Evolutionary conservation across 30 jellyfish, hydroid and myxozoan species (phyloP), one percentile per base, ranked within the genome.

Genomic region (Calvadosia cruxmelitensis): DNA sequence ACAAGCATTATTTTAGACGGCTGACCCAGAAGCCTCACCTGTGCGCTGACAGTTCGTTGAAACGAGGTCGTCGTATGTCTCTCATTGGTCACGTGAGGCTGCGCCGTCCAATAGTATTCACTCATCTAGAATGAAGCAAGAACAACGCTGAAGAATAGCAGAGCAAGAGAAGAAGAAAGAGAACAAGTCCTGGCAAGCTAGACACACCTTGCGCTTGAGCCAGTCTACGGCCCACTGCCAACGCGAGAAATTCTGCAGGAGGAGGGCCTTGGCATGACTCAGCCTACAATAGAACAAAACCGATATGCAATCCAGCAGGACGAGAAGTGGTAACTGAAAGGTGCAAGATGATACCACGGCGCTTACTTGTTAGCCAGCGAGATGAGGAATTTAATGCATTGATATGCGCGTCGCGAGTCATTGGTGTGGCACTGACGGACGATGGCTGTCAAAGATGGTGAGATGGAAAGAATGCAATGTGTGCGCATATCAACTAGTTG

Each of bases 171-270:
- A 25, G 69, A 57, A 25, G 28, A 20, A 15, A 20, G 30, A 61
- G 30, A 61, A 61, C 23, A 26, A 27, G n/a, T 10, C 61, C 61
- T 49, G 13, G 13, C 13, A 49, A 57, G 25, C 7, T 7, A 2
- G 5, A 26, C 20, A 13, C 25, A 82, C 95, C 99, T 91, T 91
- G 57, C 71, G 73, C 64, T 91, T 83, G 29, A 91, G 82, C 99
- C 99, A 91, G 34, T 91, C 95, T 30, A 91, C 94, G 26, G 95
- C 94, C 95, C 99, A 82, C 49, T 91, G 95, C 95, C 95, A 83
- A 23, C 80, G 74, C 16, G 90, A 75, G 25, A 82, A 79, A 70
- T 53, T 63, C 29, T 74, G 80, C 32, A 77, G 79, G 23, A 91
- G 79, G 69, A 52, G 83, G 52, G 57, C 80, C 51, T 67, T 78